Percentiles rank a stretch among this genome's conserved stretches.
phyloP scores from a whole-genome alignment of 2,113 vertebrate species.

The Myiagra hebetior region DNA sequence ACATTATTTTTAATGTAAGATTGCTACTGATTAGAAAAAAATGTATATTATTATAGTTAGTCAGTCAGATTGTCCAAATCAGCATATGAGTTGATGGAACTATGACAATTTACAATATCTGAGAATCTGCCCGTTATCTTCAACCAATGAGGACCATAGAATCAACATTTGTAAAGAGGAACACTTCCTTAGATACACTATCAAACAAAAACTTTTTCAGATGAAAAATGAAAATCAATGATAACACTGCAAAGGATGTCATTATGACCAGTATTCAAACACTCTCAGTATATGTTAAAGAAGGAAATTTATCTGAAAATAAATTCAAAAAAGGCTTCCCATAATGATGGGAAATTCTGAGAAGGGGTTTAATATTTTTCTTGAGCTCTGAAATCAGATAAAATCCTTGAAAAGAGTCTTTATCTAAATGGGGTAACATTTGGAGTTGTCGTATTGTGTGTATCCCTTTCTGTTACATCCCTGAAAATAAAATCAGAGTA shows the following conservation, averaged over 20 bases:
- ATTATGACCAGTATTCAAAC: neutral
- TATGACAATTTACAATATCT: neutral
- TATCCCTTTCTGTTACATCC: neutral
- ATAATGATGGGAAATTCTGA: neutral
- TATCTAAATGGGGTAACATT: neutral
- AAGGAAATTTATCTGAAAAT: neutral
- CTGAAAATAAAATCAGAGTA: slow-evolving; percentile 12
- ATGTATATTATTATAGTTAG: neutral
- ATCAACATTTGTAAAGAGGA: neutral
- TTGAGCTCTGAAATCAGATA: neutral
- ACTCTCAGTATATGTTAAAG: neutral
- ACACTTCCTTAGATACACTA: neutral
- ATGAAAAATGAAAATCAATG: neutral
- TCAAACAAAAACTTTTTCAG: neutral
- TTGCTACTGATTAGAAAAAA: neutral
- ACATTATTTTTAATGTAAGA: slow-evolving; percentile 20
- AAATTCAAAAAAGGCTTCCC: neutral
- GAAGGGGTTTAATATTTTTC: neutral
- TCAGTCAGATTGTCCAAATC: slow-evolving; percentile 9
- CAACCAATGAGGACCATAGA: neutral
- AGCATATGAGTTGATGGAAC: neutral
- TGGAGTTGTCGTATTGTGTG: neutral
- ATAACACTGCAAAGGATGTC: neutral
- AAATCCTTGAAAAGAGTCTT: neutral
- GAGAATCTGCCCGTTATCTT: neutral